Conservation (phyloP, 2,113 vertebrate genomes). For the Diadophis punctatus region DNA sequence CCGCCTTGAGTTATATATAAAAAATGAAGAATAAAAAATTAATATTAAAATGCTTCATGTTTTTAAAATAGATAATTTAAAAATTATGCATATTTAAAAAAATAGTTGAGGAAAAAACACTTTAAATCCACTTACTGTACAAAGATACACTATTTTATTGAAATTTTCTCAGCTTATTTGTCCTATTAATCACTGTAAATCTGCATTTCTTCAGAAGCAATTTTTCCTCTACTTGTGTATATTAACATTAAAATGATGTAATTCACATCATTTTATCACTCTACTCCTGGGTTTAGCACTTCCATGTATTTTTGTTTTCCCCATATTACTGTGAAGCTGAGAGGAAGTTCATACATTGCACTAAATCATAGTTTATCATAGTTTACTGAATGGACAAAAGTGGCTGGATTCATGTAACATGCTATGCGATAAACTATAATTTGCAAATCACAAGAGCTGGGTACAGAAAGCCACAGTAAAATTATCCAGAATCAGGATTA, state of each 20-base stretch:
- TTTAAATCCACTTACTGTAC: not conserved
- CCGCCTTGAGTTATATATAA: not conserved
- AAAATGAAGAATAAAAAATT: not conserved
- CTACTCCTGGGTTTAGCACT: not conserved
- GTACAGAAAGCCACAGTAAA: not conserved
- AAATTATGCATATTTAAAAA: not conserved
- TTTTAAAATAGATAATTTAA: not conserved
- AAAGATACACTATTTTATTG: not conserved
- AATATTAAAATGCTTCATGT: not conserved
- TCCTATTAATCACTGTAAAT: not conserved
- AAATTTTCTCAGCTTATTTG: not conserved
- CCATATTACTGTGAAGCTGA: not conserved
- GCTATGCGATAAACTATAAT: not conserved
- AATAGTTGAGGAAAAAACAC: not conserved
- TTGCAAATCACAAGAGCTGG: not conserved
- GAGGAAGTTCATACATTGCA: not conserved
- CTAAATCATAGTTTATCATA: not conserved
- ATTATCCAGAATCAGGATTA: not conserved
- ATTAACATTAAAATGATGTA: not conserved
- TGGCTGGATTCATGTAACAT: not conserved
- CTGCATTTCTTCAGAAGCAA: not conserved
- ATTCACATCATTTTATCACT: not conserved
- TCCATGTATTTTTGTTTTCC: not conserved
- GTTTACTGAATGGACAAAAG: not conserved
- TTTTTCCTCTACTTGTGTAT: not conserved